Evolutionary conservation across 2,888 invertebrate species (phyloP).

Genomic region (Rotaria sp.): DNA sequence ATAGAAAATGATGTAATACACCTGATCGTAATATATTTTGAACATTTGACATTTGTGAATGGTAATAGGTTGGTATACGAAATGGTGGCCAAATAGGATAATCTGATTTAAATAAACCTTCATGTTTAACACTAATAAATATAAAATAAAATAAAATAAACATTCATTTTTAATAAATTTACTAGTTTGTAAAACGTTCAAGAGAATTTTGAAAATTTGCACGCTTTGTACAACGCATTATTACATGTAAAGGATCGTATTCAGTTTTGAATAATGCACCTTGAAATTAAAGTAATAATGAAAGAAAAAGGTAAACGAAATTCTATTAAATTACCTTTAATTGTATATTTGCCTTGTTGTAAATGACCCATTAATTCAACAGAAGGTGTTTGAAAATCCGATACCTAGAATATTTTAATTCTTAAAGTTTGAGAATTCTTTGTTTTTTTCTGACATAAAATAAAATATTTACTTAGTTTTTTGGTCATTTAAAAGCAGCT

Average conservation of each 20-base stretch:
- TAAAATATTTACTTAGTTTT: constrained; percentile 27
- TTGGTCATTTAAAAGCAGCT: too few relatives aligned
- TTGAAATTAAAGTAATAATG: background rate
- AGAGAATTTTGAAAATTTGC: constrained; percentile 80
- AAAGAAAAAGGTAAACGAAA: background rate
- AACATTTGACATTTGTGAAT: background rate
- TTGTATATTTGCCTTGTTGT: constrained; percentile 37
- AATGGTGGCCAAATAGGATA: constrained; percentile 15
- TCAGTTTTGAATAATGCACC: constrained; percentile 79
- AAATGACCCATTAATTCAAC: constrained; percentile 31
- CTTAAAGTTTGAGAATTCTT: background rate
- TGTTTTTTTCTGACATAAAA: background rate
- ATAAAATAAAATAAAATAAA: background rate
- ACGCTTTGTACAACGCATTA: constrained; percentile 79
- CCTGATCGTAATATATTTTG: background rate
- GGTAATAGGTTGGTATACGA: background rate
- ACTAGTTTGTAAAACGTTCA: constrained; percentile 73
- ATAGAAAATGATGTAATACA: background rate
- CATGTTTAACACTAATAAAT: background rate
- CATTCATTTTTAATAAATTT: background rate
- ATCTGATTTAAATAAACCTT: background rate
- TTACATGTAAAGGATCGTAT: constrained; percentile 85
- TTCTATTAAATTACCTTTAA: background rate
- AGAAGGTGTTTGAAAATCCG: constrained; percentile 6
- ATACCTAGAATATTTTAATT: background rate